These are phyloP conservation scores for Dascyllus trimaculatus DNA, from an alignment of 2,113 vertebrate species.

Conservation along the genomic window DNA sequence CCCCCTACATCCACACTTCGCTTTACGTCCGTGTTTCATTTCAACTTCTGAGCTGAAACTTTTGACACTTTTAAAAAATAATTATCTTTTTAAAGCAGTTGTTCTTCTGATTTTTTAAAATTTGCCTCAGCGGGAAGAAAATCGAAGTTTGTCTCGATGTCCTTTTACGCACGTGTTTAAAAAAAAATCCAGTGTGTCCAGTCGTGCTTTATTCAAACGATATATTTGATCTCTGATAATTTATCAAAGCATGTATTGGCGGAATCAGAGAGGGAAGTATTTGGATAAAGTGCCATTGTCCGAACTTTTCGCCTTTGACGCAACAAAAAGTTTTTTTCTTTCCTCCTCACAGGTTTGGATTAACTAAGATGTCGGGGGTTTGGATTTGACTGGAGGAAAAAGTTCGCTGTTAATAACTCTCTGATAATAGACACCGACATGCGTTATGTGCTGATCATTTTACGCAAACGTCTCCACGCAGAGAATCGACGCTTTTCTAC, in stretches of 20 bases:
- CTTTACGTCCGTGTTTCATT: constrained; percentile 31
- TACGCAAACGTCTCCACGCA: constrained; percentile 25
- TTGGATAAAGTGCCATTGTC: constrained; percentile 45
- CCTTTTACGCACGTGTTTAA: constrained; percentile 15
- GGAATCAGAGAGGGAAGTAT: neutral
- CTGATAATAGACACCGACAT: constrained; percentile 52
- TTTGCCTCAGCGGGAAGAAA: constrained; percentile 1
- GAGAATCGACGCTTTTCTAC: constrained; percentile 3
- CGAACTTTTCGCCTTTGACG: constrained; percentile 21
- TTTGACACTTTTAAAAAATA: constrained; percentile 30
- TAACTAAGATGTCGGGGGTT: constrained; percentile 29
- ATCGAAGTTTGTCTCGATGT: neutral
- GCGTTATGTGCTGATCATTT: constrained; percentile 68
- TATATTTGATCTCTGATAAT: neutral
- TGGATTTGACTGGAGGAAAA: constrained; percentile 37
- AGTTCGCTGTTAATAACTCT: constrained; percentile 22
- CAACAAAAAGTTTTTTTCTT: constrained; percentile 34
- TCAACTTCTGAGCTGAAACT: constrained; percentile 37
- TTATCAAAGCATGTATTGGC: neutral
- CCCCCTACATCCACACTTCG: neutral
- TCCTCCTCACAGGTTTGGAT: constrained; percentile 12
- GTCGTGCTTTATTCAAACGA: neutral
- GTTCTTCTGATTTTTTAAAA: constrained; percentile 11
- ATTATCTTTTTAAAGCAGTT: constrained; percentile 17
- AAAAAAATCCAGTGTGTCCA: neutral